Conservation (phyloP, 2,797 vertebrate genomes). For the Ceryle rudis region DNA sequence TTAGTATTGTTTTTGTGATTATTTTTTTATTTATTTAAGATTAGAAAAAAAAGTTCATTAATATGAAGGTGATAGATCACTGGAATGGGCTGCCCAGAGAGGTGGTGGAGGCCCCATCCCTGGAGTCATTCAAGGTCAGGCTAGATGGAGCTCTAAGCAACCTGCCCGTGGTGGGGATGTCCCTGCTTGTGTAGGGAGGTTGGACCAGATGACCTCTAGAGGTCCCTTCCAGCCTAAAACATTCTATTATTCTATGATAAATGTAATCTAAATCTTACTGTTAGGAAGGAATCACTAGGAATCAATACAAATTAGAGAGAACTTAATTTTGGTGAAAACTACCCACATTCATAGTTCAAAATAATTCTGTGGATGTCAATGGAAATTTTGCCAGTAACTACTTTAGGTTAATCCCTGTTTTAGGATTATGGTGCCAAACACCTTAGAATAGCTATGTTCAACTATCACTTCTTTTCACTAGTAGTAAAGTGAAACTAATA, state of each 20-base stretch:
- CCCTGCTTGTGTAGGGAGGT: too few relatives aligned
- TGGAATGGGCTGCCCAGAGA: too few relatives aligned
- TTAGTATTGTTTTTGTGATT: background rate
- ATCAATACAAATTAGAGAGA: background rate
- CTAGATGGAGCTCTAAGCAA: too few relatives aligned
- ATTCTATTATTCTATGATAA: background rate
- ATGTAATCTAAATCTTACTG: background rate
- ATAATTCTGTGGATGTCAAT: background rate
- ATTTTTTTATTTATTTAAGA: background rate
- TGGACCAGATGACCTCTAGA: too few relatives aligned
- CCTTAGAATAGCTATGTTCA: background rate
- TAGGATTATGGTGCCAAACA: background rate
- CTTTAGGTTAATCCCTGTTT: background rate
- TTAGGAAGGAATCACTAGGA: background rate
- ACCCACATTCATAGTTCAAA: background rate
- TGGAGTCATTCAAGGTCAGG: too few relatives aligned
- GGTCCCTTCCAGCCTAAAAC: too few relatives aligned
- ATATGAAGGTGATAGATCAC: too few relatives aligned
- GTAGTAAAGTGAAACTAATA: background rate
- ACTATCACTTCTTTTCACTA: background rate
- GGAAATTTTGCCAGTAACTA: background rate
- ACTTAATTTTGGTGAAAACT: background rate
- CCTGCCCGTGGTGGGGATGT: too few relatives aligned
- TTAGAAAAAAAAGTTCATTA: too few relatives aligned
- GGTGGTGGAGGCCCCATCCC: too few relatives aligned